Base-by-base conservation (phyloP, 2,888 invertebrate species). In the Chrysina gloriosa region DNA sequence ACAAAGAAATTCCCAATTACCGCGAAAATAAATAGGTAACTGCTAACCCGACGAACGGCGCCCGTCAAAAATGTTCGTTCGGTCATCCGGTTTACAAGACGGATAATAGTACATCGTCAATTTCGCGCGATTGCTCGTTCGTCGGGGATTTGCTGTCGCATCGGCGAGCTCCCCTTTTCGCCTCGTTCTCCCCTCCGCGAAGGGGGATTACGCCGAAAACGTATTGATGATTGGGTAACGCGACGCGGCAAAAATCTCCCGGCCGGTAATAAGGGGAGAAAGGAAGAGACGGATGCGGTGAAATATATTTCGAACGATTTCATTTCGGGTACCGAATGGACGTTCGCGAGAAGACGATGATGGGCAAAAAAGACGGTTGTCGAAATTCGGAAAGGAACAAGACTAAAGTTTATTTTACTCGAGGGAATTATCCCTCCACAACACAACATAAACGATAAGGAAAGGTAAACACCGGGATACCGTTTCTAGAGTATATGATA, bases 31-130 rank as follows among this genome's bases (percentile, higher is more conserved):
- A 31, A 61, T 61, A 42, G 9, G n/a, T 23, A 25, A 21, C 19
- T 36, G 23, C 11, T 11, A n/a, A 58, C 14, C 42, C 16, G 36
- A 16, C 25, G 39, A 34, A 34, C 19, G 19, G 11, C 48, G 14
- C 42, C 27, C 21, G 58, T 66, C 47, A 25, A 56, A 66, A 66
- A 66, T 23, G 65, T 65, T 61, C 61, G 56, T n/a, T 65, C 65
- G 52, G 65, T 69, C 69, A 69, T 65, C 42, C 27, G 48, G 42
- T 54, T 69, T 50, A 39, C 58, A 48, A 29, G 34, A 48, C 48
- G 52, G 69, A 65, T 56, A 65, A 68, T 68, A 67, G 52, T 67
- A 69, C 42, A 65, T 69, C 58, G 69, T 69, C 69, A 69, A 65
- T 69, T 69, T 42, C 9, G 61, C 65, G 31, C 63, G 69, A 69